Evolutionary conservation across 2,113 vertebrate species (phyloP), one percentile per base, ranked within the genome.

Genomic region (Trogon surrucura): DNA sequence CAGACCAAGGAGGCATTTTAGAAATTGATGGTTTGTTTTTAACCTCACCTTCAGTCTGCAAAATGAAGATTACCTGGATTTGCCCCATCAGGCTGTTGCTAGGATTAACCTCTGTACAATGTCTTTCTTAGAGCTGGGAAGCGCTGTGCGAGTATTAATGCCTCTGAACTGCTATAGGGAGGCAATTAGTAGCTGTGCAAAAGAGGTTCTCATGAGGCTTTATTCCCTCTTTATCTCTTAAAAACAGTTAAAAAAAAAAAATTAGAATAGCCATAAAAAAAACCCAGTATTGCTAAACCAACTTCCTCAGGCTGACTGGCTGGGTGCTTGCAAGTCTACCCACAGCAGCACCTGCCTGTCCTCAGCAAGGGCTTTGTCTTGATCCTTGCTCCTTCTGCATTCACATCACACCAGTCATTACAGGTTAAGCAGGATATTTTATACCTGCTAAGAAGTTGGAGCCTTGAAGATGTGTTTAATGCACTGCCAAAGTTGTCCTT

Each of bases 51-150:
- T 84, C 61, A 60, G 14, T 51, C 86, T 96, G 80, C 44, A 87
- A 47, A 95, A 67, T 32, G 44, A 47, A 93, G 80, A 91, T 92
- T 92, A 78, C 93, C 80, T 93, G 93, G 26, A 51, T 93, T 96
- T 96, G 56, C 83, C 91, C 86, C 69, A 84, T 65, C 53, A 84
- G 45, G 41, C 80, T 85, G 30, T 58, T 81, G 18, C 77, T 80
- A 75, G 70, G 73, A 87, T 91, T 95, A 93, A 72, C 95, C 38
- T 92, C 86, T 71, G 13, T 71, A 29, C 57, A 65, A 9, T 66
- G 25, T 71, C 41, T 84, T 79, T 71, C 41, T 84, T 75, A 32
- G 3, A 88, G 53, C 45, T 85, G 54, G 30, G 32, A 85, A 91
- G 48, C 5, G 2, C 53, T 80, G 44, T 2, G 0, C 25, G 41